Percentiles rank a stretch among this genome's conserved stretches.
Conservation (phyloP, 2,888 invertebrate species). For the Drosophila leonis region DNA sequence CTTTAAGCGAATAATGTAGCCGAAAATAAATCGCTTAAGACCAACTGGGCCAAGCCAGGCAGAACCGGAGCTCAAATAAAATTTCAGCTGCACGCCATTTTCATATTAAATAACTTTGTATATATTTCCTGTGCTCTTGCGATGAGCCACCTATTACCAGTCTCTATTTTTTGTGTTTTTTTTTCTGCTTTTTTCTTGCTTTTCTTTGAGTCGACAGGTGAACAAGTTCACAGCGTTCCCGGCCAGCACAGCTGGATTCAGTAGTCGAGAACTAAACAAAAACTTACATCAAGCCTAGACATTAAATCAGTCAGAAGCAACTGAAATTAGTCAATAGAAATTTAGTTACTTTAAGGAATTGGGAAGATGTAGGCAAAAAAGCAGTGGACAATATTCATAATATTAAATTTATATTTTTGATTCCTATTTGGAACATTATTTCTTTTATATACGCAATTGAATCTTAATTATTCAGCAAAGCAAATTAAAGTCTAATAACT, state of each 20-base stretch:
- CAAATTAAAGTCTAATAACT: not conserved
- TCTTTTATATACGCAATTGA: not conserved
- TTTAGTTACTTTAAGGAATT: conserved; percentile 16
- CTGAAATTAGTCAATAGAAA: conserved; percentile 16
- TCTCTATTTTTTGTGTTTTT: conserved; percentile 4
- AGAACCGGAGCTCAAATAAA: conserved; percentile 70
- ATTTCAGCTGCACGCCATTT: conserved; percentile 75
- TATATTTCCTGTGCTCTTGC: conserved; percentile 65
- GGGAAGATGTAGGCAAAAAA: not conserved
- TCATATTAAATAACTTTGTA: conserved; percentile 80
- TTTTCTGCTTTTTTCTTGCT: conserved; percentile 6
- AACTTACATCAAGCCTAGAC: conserved; percentile 18
- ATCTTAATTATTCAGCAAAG: not conserved
- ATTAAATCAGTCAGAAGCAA: conserved; percentile 23
- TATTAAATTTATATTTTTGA: not conserved
- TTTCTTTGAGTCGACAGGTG: conserved; percentile 71
- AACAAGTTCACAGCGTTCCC: conserved; percentile 61
- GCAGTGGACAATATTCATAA: not conserved
- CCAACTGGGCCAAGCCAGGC: conserved; percentile 48
- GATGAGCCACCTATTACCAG: conserved; percentile 42
- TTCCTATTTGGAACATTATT: not conserved
- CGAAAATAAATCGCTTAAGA: conserved; percentile 65
- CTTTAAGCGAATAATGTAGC: conserved; percentile 33
- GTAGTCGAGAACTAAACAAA: conserved; percentile 15
- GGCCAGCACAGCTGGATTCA: conserved; percentile 19